A percentile compares a stretch with the other conserved stretches of the same genome.
Conservation (phyloP, 2,797 vertebrate genomes). For the Hippoglossus hippoglossus region DNA sequence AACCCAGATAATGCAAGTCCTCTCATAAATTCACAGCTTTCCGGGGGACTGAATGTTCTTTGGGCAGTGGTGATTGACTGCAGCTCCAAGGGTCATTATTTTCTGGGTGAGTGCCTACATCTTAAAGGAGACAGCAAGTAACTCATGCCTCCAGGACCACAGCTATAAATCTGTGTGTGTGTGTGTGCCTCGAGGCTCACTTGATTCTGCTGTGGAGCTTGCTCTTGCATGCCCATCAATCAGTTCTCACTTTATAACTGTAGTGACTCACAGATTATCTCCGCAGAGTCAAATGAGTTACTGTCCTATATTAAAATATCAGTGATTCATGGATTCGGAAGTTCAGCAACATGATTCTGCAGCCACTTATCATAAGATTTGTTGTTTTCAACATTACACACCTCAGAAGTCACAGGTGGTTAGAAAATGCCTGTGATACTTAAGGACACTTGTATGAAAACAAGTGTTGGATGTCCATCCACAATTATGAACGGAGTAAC, state of each 20-base stretch:
- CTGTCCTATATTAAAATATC: no score
- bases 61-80: conserved; percentile 65
- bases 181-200: conserved; percentile 37
- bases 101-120: conserved; percentile 63
- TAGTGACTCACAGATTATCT: background rate
- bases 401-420: background rate
- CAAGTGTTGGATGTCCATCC: no score
- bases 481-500: no score
- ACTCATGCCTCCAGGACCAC: conserved; percentile 59
- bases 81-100: conserved; percentile 64
- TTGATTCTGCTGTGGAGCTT: conserved; percentile 46
- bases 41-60: conserved; percentile 45
- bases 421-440: background rate
- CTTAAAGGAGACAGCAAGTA: conserved; percentile 62
- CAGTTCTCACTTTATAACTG: conserved; percentile 65
- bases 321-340: no score
- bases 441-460: background rate
- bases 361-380: no score
- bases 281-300: background rate
- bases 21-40: conserved; percentile 62
- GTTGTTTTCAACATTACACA: no score
- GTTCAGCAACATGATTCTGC: no score
- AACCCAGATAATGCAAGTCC: conserved; percentile 54
- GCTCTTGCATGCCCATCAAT: conserved; percentile 61
- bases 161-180: conserved; percentile 69